Base-by-base conservation (phyloP, 2,888 invertebrate species). In the Dasypolia templi region DNA sequence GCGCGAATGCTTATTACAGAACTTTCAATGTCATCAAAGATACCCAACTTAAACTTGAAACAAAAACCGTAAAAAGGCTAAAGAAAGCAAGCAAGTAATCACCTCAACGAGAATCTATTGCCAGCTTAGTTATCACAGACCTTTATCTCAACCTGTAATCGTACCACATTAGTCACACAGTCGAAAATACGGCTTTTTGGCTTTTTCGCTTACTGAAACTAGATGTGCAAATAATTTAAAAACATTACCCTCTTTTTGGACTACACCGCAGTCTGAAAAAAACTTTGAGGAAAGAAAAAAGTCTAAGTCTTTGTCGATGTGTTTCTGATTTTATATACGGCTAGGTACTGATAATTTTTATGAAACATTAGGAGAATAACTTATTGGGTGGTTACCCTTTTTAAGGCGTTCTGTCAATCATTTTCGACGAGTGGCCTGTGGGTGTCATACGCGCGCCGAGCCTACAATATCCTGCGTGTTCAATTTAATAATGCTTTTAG, bases 71-170 rank as follows among this genome's bases (percentile, higher is more conserved):
- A 39, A 42, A 49, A n/a, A 29, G 1, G 12, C 26, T 12, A 49
- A 53, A 64, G 53, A 53, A 42, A 49, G 59, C 46, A 35, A 22
- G 11, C 32, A 35, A 39, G n/a, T 56, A 49, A 55, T 75, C 35
- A 32, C 82, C 62, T 53, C 12, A 65, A 17, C 6, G 53, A 59
- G 44, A 80, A 79, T 49, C 12, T 77, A 82, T 77, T n/a, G 62
- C 6, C 2, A 29, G 62, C 62, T 80, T 72, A 63, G 42, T 29
- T 70, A 72, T 65, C 69, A 26, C 55, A n/a, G 63, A 76, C 67
- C 64, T 58, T 32, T 79, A 53, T 51, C 74, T 22, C 9, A 5
- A 32, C 56, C 51, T 53, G 62, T 44, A 82, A 79, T 79, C 77
- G 53, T 7, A 14, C 0, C 6, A 1, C 77, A 82, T 79, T 72